Base-by-base conservation (phyloP, 64 coral and sea anemone species). In the Pocillopora verrucosa region DNA sequence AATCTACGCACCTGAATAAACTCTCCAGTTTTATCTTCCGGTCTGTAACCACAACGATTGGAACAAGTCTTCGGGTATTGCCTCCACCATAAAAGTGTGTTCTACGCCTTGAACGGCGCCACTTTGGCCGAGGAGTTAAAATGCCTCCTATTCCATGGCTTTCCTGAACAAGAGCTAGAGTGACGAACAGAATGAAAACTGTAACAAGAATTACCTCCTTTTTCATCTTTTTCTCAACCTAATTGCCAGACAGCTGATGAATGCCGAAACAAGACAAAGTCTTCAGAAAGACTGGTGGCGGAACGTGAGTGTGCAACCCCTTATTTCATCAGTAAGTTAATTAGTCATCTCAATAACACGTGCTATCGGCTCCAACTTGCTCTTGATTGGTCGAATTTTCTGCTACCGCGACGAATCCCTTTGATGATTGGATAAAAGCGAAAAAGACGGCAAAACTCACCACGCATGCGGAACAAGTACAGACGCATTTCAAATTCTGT, bases 41-140 rank as follows among this genome's bases (percentile, higher is more conserved):
- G 24, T 80, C 58, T 0, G 58, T 35, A 25, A 80, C 12, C 26
- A 63, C 22, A 25, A 80, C 60, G 26, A 61, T n/a, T 1, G 78
- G 78, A 13, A 35, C 26, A 22, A 80, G 58, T 60, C n/a, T 60
- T 80, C 56, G 9, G 2, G 7, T 20, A 60, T 61, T 16, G 16
- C 57, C n/a, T 22, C n/a, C 17, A n/a, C 51, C 22, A 34, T 58
- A 80, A 10, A 37, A 76, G 51, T 37, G 74, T 6, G 5, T 37
- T 76, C 78, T 22, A 20, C 24, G 25, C 10, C 58, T 17, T 34
- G 9, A 10, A 34, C 78, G 45, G 9, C 78, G 78, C 14, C 78
- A 80, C 61, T 80, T 80, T 2, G 22, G 77, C 0, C 20, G 78
- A 61, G 78, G 78, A 80, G 61, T 80, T 15, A 80, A 80, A 80